Evolutionary conservation across 1,140 invertebrate species (phyloP).

Genomic region (Leguminivora glycinivorella): DNA sequence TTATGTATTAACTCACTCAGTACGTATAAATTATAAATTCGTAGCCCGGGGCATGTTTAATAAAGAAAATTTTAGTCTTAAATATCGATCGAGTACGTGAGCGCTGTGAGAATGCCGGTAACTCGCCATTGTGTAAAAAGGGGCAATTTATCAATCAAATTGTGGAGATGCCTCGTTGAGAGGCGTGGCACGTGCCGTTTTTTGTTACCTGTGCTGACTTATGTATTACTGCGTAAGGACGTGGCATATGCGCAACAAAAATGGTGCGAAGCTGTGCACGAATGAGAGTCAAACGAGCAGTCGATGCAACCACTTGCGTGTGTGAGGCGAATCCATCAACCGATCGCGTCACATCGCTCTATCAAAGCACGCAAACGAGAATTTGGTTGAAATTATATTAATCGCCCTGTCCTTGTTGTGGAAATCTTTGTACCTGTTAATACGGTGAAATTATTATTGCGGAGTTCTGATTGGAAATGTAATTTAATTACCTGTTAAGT

Average conservation of each 20-base stretch:
- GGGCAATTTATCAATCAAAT: slow-evolving; percentile 29
- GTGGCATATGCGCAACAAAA: too few species aligned
- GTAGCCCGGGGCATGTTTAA: neutral
- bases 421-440: too few species aligned
- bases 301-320: too few species aligned
- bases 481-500: slow-evolving; percentile 64
- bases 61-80: slow-evolving; percentile 1
- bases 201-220: too few species aligned
- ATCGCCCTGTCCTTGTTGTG: too few species aligned
- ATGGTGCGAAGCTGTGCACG: too few species aligned
- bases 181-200: slow-evolving; percentile 17
- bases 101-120: slow-evolving; percentile 18
- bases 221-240: too few species aligned
- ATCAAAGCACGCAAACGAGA: too few species aligned
- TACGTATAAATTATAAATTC: neutral
- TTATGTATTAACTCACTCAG: neutral
- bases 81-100: slow-evolving; percentile 23
- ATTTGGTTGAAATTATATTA: too few species aligned
- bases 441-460: slow-evolving; percentile 9
- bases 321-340: too few species aligned
- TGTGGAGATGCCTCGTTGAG: slow-evolving; percentile 21
- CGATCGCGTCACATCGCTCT: too few species aligned
- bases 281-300: too few species aligned
- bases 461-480: neutral
- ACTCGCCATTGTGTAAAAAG: slow-evolving; percentile 22